A percentile compares a stretch with the other conserved stretches of the same genome.
Evolutionary conservation across 2,888 invertebrate genomes (phyloP).

Genomic region (Epirrhoe alternata): DNA sequence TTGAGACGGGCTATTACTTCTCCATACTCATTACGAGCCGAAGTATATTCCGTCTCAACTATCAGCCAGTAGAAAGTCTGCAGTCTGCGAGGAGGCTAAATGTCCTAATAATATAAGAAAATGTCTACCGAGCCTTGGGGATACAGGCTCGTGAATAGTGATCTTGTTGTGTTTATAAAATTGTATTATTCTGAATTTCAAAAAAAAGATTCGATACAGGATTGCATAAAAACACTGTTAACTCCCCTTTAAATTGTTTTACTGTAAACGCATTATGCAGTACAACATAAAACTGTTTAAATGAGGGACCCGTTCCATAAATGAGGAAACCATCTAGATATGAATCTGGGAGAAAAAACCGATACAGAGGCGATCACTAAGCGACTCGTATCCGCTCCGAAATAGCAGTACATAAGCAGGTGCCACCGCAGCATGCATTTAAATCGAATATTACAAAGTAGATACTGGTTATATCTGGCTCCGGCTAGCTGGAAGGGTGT

Average conservation of each 20-base stretch:
- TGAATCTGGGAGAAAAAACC: conserved; percentile 34
- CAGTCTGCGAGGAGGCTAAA: too few relatives aligned
- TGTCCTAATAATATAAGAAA: too few relatives aligned
- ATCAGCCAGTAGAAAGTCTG: too few relatives aligned
- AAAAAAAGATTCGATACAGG: too few relatives aligned
- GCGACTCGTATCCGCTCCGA: conserved; percentile 28
- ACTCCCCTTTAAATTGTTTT: not conserved
- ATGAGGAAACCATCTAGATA: conserved; percentile 32
- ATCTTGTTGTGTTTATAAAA: too few relatives aligned
- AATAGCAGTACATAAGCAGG: conserved; percentile 43
- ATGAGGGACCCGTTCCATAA: conserved; percentile 4
- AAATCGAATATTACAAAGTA: conserved; percentile 71
- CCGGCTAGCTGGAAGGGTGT: conserved; percentile 27
- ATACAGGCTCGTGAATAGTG: too few relatives aligned
- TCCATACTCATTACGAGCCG: too few relatives aligned
- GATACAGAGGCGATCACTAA: conserved; percentile 34
- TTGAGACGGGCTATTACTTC: too few relatives aligned
- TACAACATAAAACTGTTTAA: not conserved
- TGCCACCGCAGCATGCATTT: conserved; percentile 66
- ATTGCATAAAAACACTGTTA: too few relatives aligned
- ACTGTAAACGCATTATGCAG: not conserved
- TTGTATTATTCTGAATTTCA: too few relatives aligned
- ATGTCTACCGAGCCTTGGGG: too few relatives aligned
- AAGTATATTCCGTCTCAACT: too few relatives aligned
- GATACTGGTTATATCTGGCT: conserved; percentile 50